Percentiles rank a stretch among this genome's conserved stretches.
Conservation (phyloP, 1,140 invertebrate genomes). For the Pseudomyrmex dendroicus region DNA sequence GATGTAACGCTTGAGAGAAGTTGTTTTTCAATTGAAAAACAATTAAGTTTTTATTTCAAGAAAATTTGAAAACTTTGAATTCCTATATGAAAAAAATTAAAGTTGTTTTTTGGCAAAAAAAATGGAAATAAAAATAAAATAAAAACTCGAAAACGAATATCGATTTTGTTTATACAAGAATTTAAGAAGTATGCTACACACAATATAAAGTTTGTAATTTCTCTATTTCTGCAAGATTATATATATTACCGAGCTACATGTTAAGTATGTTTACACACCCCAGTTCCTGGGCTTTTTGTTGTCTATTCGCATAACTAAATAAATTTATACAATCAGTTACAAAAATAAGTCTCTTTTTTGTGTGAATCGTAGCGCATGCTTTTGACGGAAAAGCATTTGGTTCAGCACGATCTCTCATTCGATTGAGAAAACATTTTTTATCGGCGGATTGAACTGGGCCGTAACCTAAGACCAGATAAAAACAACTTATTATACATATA, state of each 20-base stretch:
- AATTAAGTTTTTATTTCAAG: no score
- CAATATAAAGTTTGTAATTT: no score
- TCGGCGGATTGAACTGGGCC: background rate
- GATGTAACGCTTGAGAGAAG: background rate
- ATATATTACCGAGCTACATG: slow-evolving; percentile 17
- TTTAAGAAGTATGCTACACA: no score
- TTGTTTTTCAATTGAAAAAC: background rate
- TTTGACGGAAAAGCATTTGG: slow-evolving; percentile 54
- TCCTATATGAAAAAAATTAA: no score
- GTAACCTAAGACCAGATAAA: slow-evolving; percentile 15
- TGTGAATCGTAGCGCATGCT: slow-evolving; percentile 59
- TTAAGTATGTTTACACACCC: slow-evolving; percentile 44
- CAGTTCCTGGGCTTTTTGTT: slow-evolving; percentile 30
- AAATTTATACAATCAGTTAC: slow-evolving; percentile 79
- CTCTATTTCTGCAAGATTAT: background rate
- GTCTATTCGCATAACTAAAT: slow-evolving; percentile 80
- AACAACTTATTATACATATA: slow-evolving; percentile 6
- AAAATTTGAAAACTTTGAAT: no score
- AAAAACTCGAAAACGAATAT: background rate
- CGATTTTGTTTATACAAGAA: background rate
- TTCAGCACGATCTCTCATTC: slow-evolving; percentile 21
- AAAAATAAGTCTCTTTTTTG: slow-evolving; percentile 83
- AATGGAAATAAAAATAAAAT: background rate
- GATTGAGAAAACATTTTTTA: slow-evolving; percentile 38
- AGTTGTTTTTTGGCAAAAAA: no score